Percentiles rank a stretch among this genome's conserved stretches.
These are phyloP conservation scores for Tetragonisca angustula DNA, from an alignment of 2,888 invertebrate species.

Conservation along the genomic window DNA sequence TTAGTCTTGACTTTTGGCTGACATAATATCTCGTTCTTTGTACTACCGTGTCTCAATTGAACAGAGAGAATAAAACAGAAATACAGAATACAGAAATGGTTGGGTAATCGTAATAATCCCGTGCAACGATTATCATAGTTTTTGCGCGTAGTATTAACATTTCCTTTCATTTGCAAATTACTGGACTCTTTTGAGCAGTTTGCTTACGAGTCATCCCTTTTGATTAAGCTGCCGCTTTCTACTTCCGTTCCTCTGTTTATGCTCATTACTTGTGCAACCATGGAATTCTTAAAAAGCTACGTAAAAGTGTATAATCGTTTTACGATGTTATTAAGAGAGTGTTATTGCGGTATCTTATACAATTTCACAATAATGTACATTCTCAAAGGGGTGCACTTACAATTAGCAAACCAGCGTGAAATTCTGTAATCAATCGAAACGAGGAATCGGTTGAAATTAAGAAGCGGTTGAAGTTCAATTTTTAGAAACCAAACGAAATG, in stretches of 20 bases:
- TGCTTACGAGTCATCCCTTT: not conserved
- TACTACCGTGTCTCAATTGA: not conserved
- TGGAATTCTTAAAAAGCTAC: not conserved
- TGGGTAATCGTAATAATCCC: not conserved
- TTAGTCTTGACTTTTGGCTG: not conserved
- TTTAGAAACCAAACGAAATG: no score
- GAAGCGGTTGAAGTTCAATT: no score
- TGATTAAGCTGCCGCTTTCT: constrained; percentile 1
- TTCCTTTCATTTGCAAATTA: not conserved
- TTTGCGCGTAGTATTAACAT: not conserved
- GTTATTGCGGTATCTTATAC: not conserved
- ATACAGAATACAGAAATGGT: not conserved
- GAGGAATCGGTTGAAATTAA: no score
- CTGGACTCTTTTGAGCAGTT: no score
- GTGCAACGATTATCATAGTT: not conserved
- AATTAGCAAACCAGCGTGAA: no score
- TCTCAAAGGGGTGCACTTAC: no score
- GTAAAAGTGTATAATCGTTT: not conserved
- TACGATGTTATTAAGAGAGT: not conserved
- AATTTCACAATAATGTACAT: not conserved
- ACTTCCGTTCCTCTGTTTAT: not conserved
- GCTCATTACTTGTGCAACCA: not conserved
- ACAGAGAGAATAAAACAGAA: no score
- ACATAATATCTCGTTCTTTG: not conserved
- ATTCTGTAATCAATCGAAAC: no score